Evolutionary conservation across 2,113 vertebrate genomes (phyloP).

Genomic region (Alexandromys fortis): DNA sequence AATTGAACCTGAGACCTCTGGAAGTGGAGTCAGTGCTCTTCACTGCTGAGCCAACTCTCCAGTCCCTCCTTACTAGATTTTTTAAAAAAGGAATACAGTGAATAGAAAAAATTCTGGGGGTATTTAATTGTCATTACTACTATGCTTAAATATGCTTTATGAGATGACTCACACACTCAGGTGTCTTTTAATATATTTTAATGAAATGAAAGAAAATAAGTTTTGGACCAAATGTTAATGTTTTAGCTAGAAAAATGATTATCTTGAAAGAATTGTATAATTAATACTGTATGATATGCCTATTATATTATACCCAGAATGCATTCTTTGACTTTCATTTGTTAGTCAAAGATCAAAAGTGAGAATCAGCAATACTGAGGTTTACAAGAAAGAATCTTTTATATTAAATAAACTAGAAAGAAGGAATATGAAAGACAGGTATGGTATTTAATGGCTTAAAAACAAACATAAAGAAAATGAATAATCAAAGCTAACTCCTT

Average conservation of each 20-base stretch:
- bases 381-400: neutral
- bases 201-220: conserved; percentile 15
- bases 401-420: neutral
- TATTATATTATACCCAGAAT: neutral
- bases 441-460: neutral
- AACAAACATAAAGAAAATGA: conserved; percentile 10
- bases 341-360: neutral
- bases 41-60: no score
- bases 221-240: conserved; percentile 21
- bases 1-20: no score
- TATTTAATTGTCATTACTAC: neutral
- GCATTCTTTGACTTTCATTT: neutral
- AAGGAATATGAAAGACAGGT: neutral
- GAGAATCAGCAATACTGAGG: neutral
- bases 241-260: neutral
- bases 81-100: neutral
- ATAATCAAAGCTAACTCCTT: neutral
- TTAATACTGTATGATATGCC: neutral
- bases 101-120: neutral
- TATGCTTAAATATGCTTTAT: neutral
- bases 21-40: no score
- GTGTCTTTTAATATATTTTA: neutral
- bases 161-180: neutral
- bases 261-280: neutral
- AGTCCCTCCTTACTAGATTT: neutral